Base-by-base conservation (phyloP, 2,888 invertebrate species). In the Trilocha varians region DNA sequence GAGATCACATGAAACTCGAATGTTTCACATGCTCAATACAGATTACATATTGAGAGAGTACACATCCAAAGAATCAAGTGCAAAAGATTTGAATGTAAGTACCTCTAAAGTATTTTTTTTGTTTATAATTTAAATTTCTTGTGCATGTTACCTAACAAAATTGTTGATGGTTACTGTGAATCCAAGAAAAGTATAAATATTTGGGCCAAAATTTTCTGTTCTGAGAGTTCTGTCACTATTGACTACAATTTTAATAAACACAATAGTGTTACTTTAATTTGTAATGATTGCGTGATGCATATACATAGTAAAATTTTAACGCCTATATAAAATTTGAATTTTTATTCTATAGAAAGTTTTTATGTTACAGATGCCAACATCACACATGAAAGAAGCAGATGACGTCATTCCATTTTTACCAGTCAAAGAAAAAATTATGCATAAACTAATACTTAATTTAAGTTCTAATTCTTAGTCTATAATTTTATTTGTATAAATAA, bases 1-100 rank as follows among this genome's bases (percentile, higher is more conserved):
- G 1, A 88, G 94, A 51, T 89, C 97, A 34, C 91, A 94, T 59
- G 98, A 98, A 67, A 97, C 98, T 0, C 88, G 97, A 53, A 88
- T 93, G 66, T 95, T 94, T 65, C 93, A 92, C 59, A 91, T 93
- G 77, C 88, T 91, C 46, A 90, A 90, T 39, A 90, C 93, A 13
- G 83, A 93, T 58, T 95, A 92, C 73, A 87, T 98, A 25, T 70
- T 97, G 13, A 88, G 95, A 59, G 97, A 98, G 71, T 95, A 88
- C 57, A 93, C 94, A 13, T 89, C 90, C 36, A 90, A 91, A 57
- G 95, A 96, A 80, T 91, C 92, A 18, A 89, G 89, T 55, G 90
- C 91, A 41, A 78, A 87, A 40, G 90, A 93, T 49, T 76, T 95
- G 54, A 88, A 88, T 64, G 92, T 91, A 70, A 70, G 76, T 72